Base-by-base conservation (phyloP, 2,113 vertebrate genomes). In the Paracanthobrama guichenoti region DNA sequence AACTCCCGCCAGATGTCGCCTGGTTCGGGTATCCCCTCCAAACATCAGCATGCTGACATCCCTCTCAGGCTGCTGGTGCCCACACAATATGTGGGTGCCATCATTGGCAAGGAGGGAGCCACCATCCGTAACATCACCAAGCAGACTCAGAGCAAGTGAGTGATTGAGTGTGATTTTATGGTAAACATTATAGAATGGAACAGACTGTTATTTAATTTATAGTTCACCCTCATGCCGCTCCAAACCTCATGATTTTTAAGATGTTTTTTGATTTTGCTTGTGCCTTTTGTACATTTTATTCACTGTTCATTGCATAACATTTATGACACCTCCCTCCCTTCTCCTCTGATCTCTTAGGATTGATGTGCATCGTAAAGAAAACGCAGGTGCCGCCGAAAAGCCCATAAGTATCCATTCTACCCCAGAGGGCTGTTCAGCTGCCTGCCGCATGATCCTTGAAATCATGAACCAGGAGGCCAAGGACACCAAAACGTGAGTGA, bases 381-480 rank as follows among this genome's bases (percentile, higher is more conserved):
- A 99, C 0, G 97, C 97, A 0, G 97, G 97, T 0, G 97, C 97
- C 0, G 97, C 97, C 0, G 97, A 99, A 85, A 99, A 99, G 91
- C 96, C 97, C 14, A 98, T 99, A 94, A 99, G 97, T 84, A 95
- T 99, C 91, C 97, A 98, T 89, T 99, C 97, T 0, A 98, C 95
- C 1, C 96, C 97, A 0, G 97, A 98, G 88, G 97, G 97, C 90
- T 98, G 97, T 90, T 98, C 97, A 0, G 92, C 97, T 0, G 97
- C 97, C 44, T 98, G 97, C 85, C 95, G 95, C 84, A 98, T 99
- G 97, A 98, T 99, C 90, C 86, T 99, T 90, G 97, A 99, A 86
- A 97, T 99, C 89, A 99, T 99, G 97, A 96, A 97, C 31, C 97
- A 99, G 92, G 97, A 99, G 88, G 97, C 97, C 1, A 98, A 98